Evolutionary conservation across 2,888 invertebrate genomes (phyloP).

Genomic region (Neria commutata): DNA sequence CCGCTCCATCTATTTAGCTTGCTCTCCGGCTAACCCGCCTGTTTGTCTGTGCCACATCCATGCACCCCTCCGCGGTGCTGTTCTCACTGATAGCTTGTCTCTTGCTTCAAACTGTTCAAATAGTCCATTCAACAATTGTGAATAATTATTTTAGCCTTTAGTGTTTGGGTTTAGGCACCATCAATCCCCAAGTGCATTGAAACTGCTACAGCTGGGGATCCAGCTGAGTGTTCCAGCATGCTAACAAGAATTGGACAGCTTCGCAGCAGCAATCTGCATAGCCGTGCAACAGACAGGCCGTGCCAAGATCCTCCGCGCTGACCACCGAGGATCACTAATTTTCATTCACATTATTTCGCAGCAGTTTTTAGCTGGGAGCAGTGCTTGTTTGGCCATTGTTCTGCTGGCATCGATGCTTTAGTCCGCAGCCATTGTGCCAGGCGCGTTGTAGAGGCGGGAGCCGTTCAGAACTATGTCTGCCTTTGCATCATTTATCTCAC

Average conservation of each 20-base stretch:
- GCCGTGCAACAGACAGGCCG: background rate
- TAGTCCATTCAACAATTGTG: too few relatives aligned
- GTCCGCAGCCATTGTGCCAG: background rate
- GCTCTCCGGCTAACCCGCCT: too few relatives aligned
- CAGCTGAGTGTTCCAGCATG: background rate
- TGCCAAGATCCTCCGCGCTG: background rate
- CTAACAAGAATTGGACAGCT: background rate
- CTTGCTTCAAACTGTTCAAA: too few relatives aligned
- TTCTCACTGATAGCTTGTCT: too few relatives aligned
- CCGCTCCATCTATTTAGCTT: too few relatives aligned
- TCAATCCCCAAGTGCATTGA: too few relatives aligned
- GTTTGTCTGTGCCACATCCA: too few relatives aligned
- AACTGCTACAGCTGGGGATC: background rate
- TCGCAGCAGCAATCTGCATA: background rate
- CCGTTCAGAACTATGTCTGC: too few relatives aligned
- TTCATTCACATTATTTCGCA: background rate
- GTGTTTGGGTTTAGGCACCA: background rate
- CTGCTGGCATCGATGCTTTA: background rate
- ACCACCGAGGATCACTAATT: background rate
- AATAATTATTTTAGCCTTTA: background rate
- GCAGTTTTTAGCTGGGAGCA: background rate
- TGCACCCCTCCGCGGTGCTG: too few relatives aligned
- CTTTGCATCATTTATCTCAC: background rate
- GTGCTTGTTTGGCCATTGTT: background rate
- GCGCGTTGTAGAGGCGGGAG: background rate